Conservation (phyloP, 2,113 vertebrate species). For the Phyllostomus hastatus region DNA sequence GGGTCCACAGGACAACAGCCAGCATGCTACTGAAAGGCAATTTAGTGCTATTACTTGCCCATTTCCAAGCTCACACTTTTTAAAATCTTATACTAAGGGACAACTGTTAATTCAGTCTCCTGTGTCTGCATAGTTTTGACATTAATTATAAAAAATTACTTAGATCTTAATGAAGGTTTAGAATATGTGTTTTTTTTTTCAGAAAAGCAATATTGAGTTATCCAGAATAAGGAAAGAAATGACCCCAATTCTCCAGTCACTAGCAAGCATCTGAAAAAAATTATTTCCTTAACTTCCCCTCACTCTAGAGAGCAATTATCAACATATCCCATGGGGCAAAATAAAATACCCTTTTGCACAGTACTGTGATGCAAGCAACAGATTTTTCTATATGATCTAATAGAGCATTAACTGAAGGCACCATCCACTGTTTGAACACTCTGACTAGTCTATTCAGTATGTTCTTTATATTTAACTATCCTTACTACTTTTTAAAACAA, state of each 20-base stretch:
- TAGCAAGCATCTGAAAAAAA: not conserved
- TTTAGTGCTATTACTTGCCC: not conserved
- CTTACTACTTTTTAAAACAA: not conserved
- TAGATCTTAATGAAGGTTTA: not conserved
- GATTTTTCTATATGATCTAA: not conserved
- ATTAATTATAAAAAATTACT: not conserved
- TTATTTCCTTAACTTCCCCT: not conserved
- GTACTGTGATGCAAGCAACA: not conserved
- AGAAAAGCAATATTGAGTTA: not conserved
- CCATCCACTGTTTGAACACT: not conserved
- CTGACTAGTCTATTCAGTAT: not conserved
- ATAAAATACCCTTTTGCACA: not conserved
- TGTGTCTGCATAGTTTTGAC: not conserved
- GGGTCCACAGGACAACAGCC: not conserved
- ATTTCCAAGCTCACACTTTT: not conserved
- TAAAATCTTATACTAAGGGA: not conserved
- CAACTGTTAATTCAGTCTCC: not conserved
- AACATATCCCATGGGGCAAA: not conserved
- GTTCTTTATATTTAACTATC: not conserved
- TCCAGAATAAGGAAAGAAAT: not conserved
- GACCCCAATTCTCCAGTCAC: not conserved
- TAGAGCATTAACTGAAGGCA: not conserved
- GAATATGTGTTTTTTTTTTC: not conserved
- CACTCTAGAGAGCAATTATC: not conserved
- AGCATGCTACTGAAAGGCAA: not conserved